Conservation (phyloP, 2,113 vertebrate genomes). For the Phoenicopterus ruber region DNA sequence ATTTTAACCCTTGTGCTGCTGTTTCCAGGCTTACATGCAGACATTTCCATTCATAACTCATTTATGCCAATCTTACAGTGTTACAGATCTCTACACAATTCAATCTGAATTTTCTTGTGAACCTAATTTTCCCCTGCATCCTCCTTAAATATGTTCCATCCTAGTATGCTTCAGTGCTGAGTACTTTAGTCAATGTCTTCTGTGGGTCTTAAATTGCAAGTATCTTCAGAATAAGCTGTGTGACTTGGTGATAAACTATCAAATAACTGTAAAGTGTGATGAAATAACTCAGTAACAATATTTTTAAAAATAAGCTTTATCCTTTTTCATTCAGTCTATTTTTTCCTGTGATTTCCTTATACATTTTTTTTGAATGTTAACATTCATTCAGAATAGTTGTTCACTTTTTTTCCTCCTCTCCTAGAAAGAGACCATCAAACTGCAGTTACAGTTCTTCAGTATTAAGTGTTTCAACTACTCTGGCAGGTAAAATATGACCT, state of each 20-base stretch:
- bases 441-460: slow-evolving; percentile 3
- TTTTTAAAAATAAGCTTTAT: neutral
- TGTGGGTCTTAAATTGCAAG: neutral
- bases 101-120: neutral
- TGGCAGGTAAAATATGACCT: slow-evolving; percentile 65
- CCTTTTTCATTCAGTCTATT: neutral
- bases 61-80: neutral
- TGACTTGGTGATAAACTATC: neutral
- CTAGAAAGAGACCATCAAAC: slow-evolving; percentile 20
- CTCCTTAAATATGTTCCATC: neutral
- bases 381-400: neutral
- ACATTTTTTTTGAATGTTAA: neutral
- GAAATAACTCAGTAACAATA: neutral
- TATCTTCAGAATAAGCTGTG: neutral
- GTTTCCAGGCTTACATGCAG: neutral
- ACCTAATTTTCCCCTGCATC: neutral
- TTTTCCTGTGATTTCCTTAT: neutral
- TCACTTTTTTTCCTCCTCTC: neutral
- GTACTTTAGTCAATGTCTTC: neutral
- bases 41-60: neutral
- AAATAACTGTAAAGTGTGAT: neutral
- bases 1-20: neutral
- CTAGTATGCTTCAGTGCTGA: neutral
- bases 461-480: slow-evolving; percentile 31
- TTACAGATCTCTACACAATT: neutral